phyloP scores from a whole-genome alignment of 2,888 invertebrate species.

The Ormia ochracea region DNA sequence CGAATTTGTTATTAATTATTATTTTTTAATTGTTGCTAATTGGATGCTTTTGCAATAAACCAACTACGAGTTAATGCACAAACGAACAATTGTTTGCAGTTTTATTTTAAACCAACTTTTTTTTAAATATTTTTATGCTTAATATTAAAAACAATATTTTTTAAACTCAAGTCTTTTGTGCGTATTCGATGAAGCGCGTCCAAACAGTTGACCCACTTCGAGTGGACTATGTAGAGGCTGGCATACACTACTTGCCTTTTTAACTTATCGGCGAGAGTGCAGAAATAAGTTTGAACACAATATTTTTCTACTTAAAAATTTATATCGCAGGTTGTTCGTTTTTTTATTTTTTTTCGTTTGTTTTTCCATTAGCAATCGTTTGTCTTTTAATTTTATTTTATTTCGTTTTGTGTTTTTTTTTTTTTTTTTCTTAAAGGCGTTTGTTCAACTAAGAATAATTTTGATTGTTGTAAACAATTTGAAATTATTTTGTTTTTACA shows the following conservation, averaged over 20 bases:
- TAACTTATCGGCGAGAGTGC: constrained; percentile 27
- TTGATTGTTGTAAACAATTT: constrained; percentile 1
- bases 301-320: constrained; percentile 15
- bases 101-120: constrained; percentile 25
- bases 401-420: constrained; percentile 11
- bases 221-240: constrained; percentile 44
- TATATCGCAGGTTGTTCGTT: constrained; percentile 10
- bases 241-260: constrained; percentile 41
- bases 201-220: constrained; percentile 62
- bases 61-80: constrained; percentile 6
- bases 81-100: constrained; percentile 28
- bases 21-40: constrained; percentile 23
- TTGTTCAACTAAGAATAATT: not conserved
- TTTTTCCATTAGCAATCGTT: constrained; percentile 41
- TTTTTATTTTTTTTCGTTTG: constrained; percentile 9
- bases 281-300: constrained; percentile 29
- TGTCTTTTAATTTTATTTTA: constrained; percentile 21
- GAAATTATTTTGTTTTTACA: not conserved
- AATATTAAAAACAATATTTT: not conserved
- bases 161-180: constrained; percentile 24
- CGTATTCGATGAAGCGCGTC: constrained; percentile 44
- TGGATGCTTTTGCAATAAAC: constrained; percentile 19
- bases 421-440: not conserved
- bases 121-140: not conserved
- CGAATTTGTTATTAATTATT: constrained; percentile 14